Base-by-base conservation (phyloP, 2,797 vertebrate genomes). In the Malurus splendens region DNA sequence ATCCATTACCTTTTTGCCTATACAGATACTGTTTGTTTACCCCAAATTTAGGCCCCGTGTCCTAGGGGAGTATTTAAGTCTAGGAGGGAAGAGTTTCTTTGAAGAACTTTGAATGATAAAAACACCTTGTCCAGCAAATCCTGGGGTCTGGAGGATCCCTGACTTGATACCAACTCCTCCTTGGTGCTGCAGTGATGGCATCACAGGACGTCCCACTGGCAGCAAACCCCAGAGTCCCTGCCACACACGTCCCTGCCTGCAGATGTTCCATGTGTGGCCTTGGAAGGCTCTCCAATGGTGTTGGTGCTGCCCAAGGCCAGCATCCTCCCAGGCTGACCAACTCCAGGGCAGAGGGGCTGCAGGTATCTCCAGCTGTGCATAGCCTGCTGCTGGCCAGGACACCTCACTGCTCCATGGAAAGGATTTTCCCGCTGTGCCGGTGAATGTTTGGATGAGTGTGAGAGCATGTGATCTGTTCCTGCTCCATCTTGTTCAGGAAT, bases 131-230 rank as follows among this genome's bases (percentile, higher is more conserved):
- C 6, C 55, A 23, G 12, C 4, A 2, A 13, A 8, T 79, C 15
- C 18, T 0, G 2, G 44, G 14, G 8, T 10, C 17, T 38, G 23
- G 20, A 86, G 28, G 10, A 16, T 6, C 32, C 4, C 2, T 17
- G n/a, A 11, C 33, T 51, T 5, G 1, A 68, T 11, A 32, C 6
- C 10, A 5, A 0, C 14, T 71, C 18, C 10, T 66, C 33, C 61
- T 81, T 76, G 33, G 33, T 90, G 60, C 56, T 84, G n/a, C 30
- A 20, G 10, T 33, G 33, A 7, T 62, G 39, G 32, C 32, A 55
- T 27, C 39, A 70, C n/a, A 80, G 55, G 25, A 71, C 61, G 22
- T 76, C 30, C 45, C 7, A 24, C 14, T n/a, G 16, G 5, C 47
- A 61, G 22, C 14, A 86, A 55, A 9, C 0, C 0, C 23, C 27